Conservation (phyloP, 2,888 invertebrate genomes). For the Bruchidius siliquastri region DNA sequence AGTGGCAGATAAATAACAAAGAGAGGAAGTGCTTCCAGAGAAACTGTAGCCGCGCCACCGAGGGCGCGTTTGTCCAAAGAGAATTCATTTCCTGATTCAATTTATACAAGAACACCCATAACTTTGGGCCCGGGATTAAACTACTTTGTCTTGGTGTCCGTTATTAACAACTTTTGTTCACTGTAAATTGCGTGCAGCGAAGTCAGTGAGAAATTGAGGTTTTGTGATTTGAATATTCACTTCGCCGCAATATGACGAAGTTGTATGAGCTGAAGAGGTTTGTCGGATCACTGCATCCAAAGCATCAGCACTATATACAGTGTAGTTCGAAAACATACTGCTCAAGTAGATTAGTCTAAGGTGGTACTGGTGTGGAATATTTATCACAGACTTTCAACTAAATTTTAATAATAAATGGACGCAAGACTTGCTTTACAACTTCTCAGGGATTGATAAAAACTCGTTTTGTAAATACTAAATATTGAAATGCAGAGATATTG, state of each 20-base stretch:
- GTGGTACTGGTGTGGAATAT: too few relatives aligned
- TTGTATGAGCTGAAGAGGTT: neutral
- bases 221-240: neutral
- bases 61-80: slow-evolving; percentile 40
- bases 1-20: slow-evolving; percentile 44
- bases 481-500: too few relatives aligned
- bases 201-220: neutral
- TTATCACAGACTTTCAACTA: too few relatives aligned
- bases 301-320: too few relatives aligned
- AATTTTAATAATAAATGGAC: too few relatives aligned
- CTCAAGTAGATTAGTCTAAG: too few relatives aligned
- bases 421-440: too few relatives aligned
- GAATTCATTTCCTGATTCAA: slow-evolving; percentile 47
- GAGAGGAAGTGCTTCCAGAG: slow-evolving; percentile 40
- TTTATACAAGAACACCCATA: slow-evolving; percentile 43
- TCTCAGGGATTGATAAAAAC: too few relatives aligned
- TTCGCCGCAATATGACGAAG: neutral
- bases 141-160: slow-evolving; percentile 39
- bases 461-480: too few relatives aligned
- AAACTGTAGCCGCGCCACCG: slow-evolving; percentile 13
- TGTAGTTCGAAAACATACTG: too few relatives aligned
- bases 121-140: slow-evolving; percentile 36
- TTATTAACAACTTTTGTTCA: neutral
- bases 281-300: too few relatives aligned
- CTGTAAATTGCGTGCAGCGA: neutral